Percentiles rank a stretch among this genome's conserved stretches.
These are phyloP conservation scores for Schizothorax lantsangensis DNA, from an alignment of 2,797 vertebrate species.

Conservation along the genomic window DNA sequence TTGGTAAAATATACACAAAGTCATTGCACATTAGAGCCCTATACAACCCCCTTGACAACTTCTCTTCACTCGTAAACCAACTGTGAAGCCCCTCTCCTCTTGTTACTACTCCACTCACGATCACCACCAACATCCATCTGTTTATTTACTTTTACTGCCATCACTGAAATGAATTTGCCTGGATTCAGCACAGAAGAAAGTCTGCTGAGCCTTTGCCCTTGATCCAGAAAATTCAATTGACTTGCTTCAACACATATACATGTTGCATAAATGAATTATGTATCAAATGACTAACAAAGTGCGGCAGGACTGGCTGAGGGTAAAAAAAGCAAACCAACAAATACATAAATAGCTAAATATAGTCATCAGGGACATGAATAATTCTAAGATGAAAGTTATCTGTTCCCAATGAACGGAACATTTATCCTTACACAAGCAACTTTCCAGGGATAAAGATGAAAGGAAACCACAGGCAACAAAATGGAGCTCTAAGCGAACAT, in stretches of 20 bases:
- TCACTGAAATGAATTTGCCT: constrained; percentile 51
- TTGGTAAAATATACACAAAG: constrained; percentile 45
- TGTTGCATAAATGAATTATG: constrained; percentile 53
- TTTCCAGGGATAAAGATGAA: constrained; percentile 17
- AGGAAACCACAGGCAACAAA: background rate
- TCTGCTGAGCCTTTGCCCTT: constrained; percentile 55
- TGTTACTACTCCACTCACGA: constrained; percentile 55
- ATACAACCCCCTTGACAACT: constrained; percentile 43
- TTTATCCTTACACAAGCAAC: constrained; percentile 35
- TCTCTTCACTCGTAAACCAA: constrained; percentile 36
- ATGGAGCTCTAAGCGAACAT: background rate
- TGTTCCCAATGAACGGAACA: constrained; percentile 1
- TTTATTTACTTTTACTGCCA: constrained; percentile 56
- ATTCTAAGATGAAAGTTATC: constrained; percentile 38
- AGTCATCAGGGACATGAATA: constrained; percentile 39
- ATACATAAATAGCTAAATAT: constrained; percentile 33
- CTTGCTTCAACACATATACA: constrained; percentile 52
- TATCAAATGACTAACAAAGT: constrained; percentile 49
- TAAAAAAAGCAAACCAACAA: constrained; percentile 36
- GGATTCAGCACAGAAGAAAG: constrained; percentile 42
- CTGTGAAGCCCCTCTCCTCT: constrained; percentile 34
- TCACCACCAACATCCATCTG: constrained; percentile 55
- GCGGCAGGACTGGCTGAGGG: constrained; percentile 19
- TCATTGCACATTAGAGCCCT: constrained; percentile 43
- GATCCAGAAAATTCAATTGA: constrained; percentile 52